A percentile compares a stretch with the other conserved stretches of the same genome.
Conservation (phyloP, 1,140 invertebrate genomes). For the Liolophura sinensis region DNA sequence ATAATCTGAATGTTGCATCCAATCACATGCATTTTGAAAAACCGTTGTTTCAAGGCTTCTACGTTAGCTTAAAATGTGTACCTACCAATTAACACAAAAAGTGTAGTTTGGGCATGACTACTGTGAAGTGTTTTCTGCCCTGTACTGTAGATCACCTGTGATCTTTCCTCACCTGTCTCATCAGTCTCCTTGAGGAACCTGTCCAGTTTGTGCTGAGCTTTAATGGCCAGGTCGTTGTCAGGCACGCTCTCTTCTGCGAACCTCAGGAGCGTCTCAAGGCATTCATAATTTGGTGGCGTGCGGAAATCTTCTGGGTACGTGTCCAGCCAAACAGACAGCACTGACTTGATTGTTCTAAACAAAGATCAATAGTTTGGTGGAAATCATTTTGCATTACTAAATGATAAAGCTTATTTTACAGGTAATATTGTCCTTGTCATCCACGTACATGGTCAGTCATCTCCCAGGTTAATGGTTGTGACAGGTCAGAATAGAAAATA, state of each 20-base stretch:
- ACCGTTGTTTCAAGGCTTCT: no score
- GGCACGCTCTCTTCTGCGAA: constrained; percentile 82
- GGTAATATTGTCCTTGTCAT: no score
- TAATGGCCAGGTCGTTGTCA: constrained; percentile 39
- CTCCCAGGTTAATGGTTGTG: no score
- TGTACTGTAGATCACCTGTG: no score
- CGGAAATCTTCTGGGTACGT: constrained; percentile 96
- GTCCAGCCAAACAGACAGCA: constrained; percentile 95
- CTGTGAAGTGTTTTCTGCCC: no score
- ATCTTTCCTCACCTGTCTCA: constrained; percentile 5
- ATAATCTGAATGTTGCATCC: no score
- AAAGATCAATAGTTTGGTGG: constrained; percentile 9
- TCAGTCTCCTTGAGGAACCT: constrained; percentile 61
- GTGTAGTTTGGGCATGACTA: no score
- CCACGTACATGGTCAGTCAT: no score
- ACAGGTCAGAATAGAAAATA: no score
- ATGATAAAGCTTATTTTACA: no score
- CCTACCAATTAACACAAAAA: neutral
- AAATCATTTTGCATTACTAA: neutral
- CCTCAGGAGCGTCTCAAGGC: constrained; percentile 77
- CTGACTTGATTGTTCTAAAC: constrained; percentile 72
- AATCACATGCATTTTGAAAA: no score
- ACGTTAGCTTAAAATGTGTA: neutral
- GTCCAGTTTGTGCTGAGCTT: constrained; percentile 71
- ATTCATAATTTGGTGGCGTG: constrained; percentile 77